Evolutionary conservation across 1,140 invertebrate genomes (phyloP).

Genomic region (Zelostemma sp.): DNA sequence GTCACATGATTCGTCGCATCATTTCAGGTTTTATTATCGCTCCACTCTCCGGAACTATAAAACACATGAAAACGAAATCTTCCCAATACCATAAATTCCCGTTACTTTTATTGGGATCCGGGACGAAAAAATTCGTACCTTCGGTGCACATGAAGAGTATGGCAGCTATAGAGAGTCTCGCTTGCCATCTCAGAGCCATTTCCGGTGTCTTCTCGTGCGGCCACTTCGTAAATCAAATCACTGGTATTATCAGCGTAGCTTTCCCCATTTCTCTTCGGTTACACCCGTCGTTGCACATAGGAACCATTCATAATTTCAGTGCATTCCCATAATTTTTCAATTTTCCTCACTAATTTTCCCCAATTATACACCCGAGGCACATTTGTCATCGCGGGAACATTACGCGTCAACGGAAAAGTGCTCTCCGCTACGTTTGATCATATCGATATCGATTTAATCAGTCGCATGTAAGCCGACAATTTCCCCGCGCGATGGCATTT

Average conservation of each 20-base stretch:
- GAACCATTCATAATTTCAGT: conserved; percentile 10
- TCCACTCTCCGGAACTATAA: no score
- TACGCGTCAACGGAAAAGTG: background rate
- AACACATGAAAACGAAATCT: no score
- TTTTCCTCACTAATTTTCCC: background rate
- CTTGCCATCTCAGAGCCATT: conserved; percentile 70
- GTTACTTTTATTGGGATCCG: background rate
- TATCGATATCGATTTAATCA: conserved; percentile 9
- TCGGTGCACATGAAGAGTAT: conserved; percentile 69
- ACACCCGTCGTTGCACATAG: conserved; percentile 17
- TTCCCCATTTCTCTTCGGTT: conserved; percentile 18
- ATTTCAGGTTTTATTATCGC: no score
- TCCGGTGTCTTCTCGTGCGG: conserved; percentile 51
- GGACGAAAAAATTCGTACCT: conserved; percentile 54
- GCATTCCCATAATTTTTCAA: conserved; percentile 9
- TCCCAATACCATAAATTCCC: background rate
- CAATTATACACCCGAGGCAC: conserved; percentile 5
- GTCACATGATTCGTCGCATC: no score
- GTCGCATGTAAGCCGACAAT: background rate
- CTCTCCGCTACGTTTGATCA: background rate
- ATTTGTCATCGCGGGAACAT: background rate
- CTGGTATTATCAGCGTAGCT: conserved; percentile 41
- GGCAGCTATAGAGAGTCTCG: conserved; percentile 67
- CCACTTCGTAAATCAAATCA: conserved; percentile 51
- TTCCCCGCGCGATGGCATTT: conserved; percentile 5